Evolutionary conservation across 2,888 invertebrate species (phyloP).

Genomic region (Globia sparganii): DNA sequence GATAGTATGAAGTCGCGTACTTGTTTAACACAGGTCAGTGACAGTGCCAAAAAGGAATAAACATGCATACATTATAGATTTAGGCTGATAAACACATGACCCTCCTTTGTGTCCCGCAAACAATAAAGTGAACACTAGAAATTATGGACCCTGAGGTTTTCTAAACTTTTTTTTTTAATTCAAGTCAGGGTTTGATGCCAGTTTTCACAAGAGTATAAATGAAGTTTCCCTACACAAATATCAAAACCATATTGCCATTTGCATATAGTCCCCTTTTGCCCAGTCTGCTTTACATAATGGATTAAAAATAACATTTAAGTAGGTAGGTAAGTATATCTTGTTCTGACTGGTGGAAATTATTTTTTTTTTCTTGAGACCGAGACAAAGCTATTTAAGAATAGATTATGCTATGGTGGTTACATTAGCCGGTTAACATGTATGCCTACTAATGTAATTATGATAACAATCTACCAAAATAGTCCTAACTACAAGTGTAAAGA

Average conservation of each 20-base stretch:
- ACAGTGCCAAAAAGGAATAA: too few relatives aligned
- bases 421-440: background rate
- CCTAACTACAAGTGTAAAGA: background rate
- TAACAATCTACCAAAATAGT: background rate
- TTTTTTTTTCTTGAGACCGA: background rate
- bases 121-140: background rate
- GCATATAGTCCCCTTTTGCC: background rate
- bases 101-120: background rate
- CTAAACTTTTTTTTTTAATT: background rate
- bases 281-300: background rate
- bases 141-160: background rate
- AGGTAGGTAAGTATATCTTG: background rate
- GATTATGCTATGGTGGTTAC: background rate
- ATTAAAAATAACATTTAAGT: background rate
- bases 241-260: background rate
- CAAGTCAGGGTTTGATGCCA: too few relatives aligned
- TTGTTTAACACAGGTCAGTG: too few relatives aligned
- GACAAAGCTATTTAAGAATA: background rate
- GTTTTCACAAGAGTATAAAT: background rate
- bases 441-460: background rate
- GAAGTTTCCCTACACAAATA: background rate
- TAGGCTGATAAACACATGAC: background rate
- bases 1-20: too few relatives aligned
- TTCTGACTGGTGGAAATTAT: background rate
- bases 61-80: too few relatives aligned